phyloP scores from a whole-genome alignment of 2,113 vertebrate genomes.

The Labeo rohita region DNA sequence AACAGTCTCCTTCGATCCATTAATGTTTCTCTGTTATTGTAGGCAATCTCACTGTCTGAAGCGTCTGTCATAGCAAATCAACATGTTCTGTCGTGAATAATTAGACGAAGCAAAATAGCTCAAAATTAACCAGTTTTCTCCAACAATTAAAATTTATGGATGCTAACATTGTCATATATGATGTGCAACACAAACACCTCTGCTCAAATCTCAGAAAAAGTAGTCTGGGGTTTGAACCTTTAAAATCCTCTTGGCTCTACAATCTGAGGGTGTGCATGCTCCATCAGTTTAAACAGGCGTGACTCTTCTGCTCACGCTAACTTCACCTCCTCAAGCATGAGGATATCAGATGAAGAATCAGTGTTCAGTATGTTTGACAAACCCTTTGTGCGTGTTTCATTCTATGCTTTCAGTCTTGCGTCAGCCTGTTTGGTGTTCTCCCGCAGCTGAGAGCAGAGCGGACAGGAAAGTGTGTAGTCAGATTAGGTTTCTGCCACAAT shows the following conservation, averaged over 20 bases:
- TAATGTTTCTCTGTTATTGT: no score
- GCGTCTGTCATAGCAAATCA: no score
- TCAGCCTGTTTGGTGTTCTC: constrained; percentile 51
- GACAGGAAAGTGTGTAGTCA: constrained; percentile 69
- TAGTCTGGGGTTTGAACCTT: neutral
- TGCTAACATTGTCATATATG: no score
- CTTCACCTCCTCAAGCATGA: neutral
- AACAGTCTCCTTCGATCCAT: no score
- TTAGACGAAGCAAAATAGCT: no score
- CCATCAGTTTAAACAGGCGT: neutral
- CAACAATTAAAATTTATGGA: no score
- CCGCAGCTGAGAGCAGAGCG: constrained; percentile 46
- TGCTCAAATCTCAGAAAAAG: no score
- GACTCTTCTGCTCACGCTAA: neutral
- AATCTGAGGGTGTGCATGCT: neutral
- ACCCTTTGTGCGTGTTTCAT: constrained; percentile 20
- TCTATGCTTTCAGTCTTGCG: constrained; percentile 36
- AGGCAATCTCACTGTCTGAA: no score
- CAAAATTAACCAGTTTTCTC: no score
- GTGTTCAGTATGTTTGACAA: constrained; percentile 24
- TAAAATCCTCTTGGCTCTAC: neutral
- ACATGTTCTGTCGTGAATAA: no score
- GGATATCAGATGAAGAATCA: constrained; percentile 11
- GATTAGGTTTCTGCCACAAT: constrained; percentile 64
- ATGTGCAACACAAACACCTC: no score